These are phyloP conservation scores for Synergus itoensis DNA, from an alignment of 2,888 invertebrate species.

Conservation along the genomic window DNA sequence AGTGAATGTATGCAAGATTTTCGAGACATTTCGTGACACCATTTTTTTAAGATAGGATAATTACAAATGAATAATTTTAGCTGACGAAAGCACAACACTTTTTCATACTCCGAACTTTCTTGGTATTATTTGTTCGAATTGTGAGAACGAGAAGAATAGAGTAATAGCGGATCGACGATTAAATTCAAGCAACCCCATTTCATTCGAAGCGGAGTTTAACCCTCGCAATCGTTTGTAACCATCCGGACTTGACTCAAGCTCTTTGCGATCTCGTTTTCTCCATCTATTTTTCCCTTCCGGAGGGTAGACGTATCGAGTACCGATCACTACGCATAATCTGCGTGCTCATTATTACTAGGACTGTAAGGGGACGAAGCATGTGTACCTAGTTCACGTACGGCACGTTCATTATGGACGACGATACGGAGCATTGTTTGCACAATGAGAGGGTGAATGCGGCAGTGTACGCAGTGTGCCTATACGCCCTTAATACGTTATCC, in stretches of 20 bases:
- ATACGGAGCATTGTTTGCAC: constrained; percentile 77
- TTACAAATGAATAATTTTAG: too few species aligned
- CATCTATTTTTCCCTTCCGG: constrained; percentile 63
- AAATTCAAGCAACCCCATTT: constrained; percentile 50
- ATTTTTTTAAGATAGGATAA: too few species aligned
- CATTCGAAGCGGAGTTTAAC: neutral
- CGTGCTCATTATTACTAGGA: constrained; percentile 76
- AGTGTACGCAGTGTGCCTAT: constrained; percentile 53
- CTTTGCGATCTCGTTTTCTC: constrained; percentile 49
- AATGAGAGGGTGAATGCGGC: constrained; percentile 74
- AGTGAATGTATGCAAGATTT: too few species aligned
- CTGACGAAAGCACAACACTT: neutral
- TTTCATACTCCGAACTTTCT: constrained; percentile 51
- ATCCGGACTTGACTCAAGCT: constrained; percentile 61
- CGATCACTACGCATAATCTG: constrained; percentile 77
- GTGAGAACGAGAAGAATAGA: neutral
- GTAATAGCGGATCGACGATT: constrained; percentile 45
- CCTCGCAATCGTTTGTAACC: constrained; percentile 62
- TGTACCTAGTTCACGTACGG: constrained; percentile 57
- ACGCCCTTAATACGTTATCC: constrained; percentile 52
- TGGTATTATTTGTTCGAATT: constrained; percentile 15
- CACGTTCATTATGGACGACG: constrained; percentile 76
- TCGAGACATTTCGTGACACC: too few species aligned
- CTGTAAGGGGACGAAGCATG: constrained; percentile 68
- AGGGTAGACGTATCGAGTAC: constrained; percentile 70